Evolutionary conservation across 2,113 vertebrate species (phyloP).

Genomic region (Ophthalmolycus amberensis): DNA sequence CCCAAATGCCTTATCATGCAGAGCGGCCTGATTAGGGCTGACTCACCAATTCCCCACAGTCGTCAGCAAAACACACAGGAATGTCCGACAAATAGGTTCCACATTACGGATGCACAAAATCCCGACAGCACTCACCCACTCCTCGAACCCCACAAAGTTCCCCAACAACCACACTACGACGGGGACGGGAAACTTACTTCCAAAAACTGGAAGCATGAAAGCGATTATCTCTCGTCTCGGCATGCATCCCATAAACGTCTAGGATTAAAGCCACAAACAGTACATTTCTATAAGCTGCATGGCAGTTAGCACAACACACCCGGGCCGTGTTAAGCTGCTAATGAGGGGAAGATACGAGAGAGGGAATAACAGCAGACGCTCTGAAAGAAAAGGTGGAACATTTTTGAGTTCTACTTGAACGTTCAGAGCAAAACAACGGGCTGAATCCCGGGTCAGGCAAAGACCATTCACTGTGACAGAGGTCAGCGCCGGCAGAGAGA

Average conservation of each 20-base stretch:
- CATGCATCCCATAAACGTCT: no score
- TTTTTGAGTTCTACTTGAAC: neutral
- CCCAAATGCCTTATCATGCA: constrained; percentile 76
- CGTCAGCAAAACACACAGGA: constrained; percentile 73
- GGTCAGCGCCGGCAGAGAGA: constrained; percentile 24
- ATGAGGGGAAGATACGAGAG: neutral
- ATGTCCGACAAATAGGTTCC: constrained; percentile 72
- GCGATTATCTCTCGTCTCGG: no score
- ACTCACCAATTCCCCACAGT: constrained; percentile 75
- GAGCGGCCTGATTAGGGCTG: constrained; percentile 76
- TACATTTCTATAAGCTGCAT: no score
- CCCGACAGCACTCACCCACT: no score
- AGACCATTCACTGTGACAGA: constrained; percentile 32
- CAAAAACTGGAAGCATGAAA: no score
- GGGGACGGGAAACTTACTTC: no score
- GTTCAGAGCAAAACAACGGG: constrained; percentile 12
- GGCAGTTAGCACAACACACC: no score
- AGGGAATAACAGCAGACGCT: neutral
- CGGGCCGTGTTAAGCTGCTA: no score
- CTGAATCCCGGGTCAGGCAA: constrained; percentile 10
- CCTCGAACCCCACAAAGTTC: no score
- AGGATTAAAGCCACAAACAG: no score
- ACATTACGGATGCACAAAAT: constrained; percentile 30
- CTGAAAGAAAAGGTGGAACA: neutral
- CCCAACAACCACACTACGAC: no score